Evolutionary conservation across 1,140 invertebrate genomes (phyloP).

Genomic region (Heterodera schachtii): DNA sequence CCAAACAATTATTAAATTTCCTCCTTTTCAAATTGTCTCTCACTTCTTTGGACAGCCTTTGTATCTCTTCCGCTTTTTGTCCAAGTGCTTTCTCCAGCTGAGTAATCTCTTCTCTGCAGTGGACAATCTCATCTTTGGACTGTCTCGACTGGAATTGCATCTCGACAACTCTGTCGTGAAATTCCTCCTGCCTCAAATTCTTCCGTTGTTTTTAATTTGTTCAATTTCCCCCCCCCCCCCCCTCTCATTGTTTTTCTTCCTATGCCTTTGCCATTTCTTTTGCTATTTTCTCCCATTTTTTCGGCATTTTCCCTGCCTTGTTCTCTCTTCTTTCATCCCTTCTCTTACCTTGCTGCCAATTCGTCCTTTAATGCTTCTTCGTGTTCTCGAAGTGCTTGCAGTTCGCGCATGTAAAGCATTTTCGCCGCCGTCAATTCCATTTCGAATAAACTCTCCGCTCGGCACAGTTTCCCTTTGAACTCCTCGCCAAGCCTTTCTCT

Average conservation of each 20-base stretch:
- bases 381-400: constrained; percentile 61
- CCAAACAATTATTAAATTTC: not conserved
- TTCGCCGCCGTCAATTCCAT: constrained; percentile 63
- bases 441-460: constrained; percentile 55
- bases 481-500: constrained; percentile 63
- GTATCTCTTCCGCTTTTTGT: constrained; percentile 59
- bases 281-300: not conserved
- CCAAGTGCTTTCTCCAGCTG: constrained; percentile 57
- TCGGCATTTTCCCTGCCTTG: too few relatives aligned
- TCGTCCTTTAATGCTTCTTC: constrained; percentile 65
- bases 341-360: constrained; percentile 53
- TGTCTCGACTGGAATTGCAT: constrained; percentile 59
- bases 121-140: constrained; percentile 54
- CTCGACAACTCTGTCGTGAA: constrained; percentile 62
- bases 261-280: too few relatives aligned
- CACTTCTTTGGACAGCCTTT: constrained; percentile 57
- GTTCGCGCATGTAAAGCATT: constrained; percentile 58
- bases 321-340: not conserved
- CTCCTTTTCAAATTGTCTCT: not conserved
- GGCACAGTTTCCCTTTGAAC: constrained; percentile 61
- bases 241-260: too few relatives aligned
- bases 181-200: constrained; percentile 62
- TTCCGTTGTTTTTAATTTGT: not conserved
- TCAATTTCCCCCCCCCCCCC: not conserved
- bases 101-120: constrained; percentile 56